Evolutionary conservation across 1,140 invertebrate species (phyloP).

Genomic region (Drosophila truncata): DNA sequence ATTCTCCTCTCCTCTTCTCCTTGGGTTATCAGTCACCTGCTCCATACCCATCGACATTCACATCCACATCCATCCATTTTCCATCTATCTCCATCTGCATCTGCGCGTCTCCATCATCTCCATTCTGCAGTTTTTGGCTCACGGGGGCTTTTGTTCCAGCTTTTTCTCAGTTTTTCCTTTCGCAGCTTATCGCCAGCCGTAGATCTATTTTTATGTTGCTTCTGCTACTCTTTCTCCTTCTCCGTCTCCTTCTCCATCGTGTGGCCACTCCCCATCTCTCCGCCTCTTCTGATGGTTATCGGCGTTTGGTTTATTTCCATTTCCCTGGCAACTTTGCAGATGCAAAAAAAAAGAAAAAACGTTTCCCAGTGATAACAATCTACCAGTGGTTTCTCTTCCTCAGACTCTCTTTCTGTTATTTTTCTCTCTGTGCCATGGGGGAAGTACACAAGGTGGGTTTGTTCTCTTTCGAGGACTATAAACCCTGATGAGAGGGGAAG

Average conservation of each 20-base stretch:
- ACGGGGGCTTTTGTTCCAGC: slow-evolving; percentile 58
- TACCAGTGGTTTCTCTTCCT: slow-evolving; percentile 10
- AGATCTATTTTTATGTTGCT: slow-evolving; percentile 81
- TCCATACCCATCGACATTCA: slow-evolving; percentile 25
- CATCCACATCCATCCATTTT: slow-evolving; percentile 5
- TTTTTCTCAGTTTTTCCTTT: slow-evolving; percentile 62
- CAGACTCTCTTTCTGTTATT: slow-evolving; percentile 12
- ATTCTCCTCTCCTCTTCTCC: neutral
- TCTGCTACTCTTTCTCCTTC: slow-evolving; percentile 43
- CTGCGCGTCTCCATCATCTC: slow-evolving; percentile 26
- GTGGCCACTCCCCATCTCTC: slow-evolving; percentile 33
- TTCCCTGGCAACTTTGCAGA: slow-evolving; percentile 77
- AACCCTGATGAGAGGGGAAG: neutral
- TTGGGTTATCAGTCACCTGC: slow-evolving; percentile 49
- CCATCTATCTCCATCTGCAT: slow-evolving; percentile 31
- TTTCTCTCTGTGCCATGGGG: neutral
- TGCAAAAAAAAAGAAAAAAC: slow-evolving; percentile 53
- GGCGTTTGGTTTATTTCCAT: slow-evolving; percentile 79
- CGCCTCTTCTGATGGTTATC: slow-evolving; percentile 60
- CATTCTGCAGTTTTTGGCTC: slow-evolving; percentile 51
- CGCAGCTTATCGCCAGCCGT: slow-evolving; percentile 57
- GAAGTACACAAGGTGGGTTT: neutral
- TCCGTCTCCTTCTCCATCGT: slow-evolving; percentile 6
- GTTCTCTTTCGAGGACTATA: neutral
- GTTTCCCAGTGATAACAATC: slow-evolving; percentile 51